A percentile compares a stretch with the other conserved stretches of the same genome.
Evolutionary conservation across 2,888 invertebrate species (phyloP).

Genomic region (Cancer borealis): DNA sequence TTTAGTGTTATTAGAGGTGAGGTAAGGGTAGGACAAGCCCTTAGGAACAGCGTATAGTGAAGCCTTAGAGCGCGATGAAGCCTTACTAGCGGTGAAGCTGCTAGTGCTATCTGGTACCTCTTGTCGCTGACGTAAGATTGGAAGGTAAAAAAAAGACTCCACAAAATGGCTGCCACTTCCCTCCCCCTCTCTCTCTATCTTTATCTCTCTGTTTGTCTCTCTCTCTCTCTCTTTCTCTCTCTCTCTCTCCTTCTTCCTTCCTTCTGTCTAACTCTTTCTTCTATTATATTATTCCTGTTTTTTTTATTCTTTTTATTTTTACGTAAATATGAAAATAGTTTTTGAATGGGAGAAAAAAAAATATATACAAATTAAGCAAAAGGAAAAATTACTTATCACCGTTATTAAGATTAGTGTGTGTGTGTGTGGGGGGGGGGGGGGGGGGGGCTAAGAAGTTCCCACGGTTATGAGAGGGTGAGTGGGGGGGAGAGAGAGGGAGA

Average conservation of each 20-base stretch:
- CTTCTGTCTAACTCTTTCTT: no score
- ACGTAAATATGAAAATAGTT: no score
- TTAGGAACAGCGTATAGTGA: background rate
- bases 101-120: background rate
- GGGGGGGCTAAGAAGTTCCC: no score
- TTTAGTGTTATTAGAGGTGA: no score
- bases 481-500: no score
- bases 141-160: background rate
- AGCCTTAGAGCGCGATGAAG: background rate
- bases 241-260: no score
- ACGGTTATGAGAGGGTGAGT: background rate
- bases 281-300: no score
- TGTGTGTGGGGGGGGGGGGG: no score
- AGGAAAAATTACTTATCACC: no score
- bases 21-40: background rate
- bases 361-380: background rate
- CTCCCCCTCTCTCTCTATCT: constrained; percentile 18
- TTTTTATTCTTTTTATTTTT: no score
- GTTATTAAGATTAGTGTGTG: background rate
- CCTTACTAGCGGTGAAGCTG: background rate
- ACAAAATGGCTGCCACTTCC: constrained; percentile 9
- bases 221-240: constrained; percentile 1
- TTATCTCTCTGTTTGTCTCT: background rate
- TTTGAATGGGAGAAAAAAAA: no score
- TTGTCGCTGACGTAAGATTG: background rate